phyloP scores from a whole-genome alignment of 2,888 invertebrate species.

The Bembecia ichneumoniformis region DNA sequence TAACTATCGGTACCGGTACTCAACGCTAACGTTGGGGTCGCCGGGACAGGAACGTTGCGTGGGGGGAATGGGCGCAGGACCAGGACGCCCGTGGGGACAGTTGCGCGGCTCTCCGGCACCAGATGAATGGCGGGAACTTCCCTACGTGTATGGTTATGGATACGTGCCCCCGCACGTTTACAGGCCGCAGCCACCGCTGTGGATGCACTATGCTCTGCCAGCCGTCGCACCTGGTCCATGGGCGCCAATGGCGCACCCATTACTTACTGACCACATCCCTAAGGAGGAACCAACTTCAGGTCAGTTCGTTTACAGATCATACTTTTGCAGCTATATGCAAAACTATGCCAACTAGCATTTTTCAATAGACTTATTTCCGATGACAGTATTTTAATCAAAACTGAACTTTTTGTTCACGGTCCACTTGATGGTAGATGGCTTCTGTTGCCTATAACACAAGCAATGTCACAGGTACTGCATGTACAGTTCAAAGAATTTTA shows the following conservation, averaged over 20 bases:
- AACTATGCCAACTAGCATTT: neutral
- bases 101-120: slow-evolving; percentile 19
- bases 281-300: slow-evolving; percentile 75
- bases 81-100: slow-evolving; percentile 33
- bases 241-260: slow-evolving; percentile 66
- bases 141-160: slow-evolving; percentile 53
- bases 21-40: slow-evolving; percentile 39
- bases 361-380: too few species aligned
- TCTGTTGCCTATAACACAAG: too few species aligned
- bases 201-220: slow-evolving; percentile 58
- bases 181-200: slow-evolving; percentile 48
- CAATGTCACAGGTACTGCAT: too few species aligned
- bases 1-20: slow-evolving; percentile 49
- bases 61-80: slow-evolving; percentile 33
- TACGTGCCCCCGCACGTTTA: slow-evolving; percentile 42
- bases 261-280: slow-evolving; percentile 64
- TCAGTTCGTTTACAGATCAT: slow-evolving; percentile 15
- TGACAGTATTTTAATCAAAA: too few species aligned
- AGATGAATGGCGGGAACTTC: slow-evolving; percentile 43
- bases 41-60: slow-evolving; percentile 27
- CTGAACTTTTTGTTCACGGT: too few species aligned
- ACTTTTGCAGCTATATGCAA: too few species aligned
- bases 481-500: too few species aligned
- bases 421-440: too few species aligned
- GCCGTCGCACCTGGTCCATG: slow-evolving; percentile 63